phyloP scores from a whole-genome alignment of 2,113 vertebrate genomes.

The Pagrus major region DNA sequence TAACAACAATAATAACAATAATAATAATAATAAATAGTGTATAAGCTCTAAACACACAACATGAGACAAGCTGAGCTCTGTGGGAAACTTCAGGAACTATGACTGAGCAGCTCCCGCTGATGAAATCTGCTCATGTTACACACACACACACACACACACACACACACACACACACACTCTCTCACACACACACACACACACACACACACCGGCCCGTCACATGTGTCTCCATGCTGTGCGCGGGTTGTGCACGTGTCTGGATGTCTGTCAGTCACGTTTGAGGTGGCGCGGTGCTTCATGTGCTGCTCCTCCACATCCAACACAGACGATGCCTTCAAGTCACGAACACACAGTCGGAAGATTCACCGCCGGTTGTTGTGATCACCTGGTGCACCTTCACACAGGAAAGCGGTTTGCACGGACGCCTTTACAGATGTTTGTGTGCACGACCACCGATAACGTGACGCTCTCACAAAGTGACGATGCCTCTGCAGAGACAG shows the following conservation, averaged over 20 bases:
- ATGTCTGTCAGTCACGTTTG: background rate
- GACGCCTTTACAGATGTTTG: too few species aligned
- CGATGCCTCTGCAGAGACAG: too few species aligned
- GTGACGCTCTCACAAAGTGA: too few species aligned
- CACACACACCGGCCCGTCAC: too few species aligned
- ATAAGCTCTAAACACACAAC: too few species aligned
- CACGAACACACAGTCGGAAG: background rate
- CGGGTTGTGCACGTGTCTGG: background rate
- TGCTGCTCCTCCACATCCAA: background rate
- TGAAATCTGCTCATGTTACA: background rate
- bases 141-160: conserved; percentile 7
- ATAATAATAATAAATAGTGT: too few species aligned
- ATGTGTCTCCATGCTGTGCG: too few species aligned
- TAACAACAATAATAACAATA: too few species aligned
- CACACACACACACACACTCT: background rate
- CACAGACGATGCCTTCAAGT: background rate
- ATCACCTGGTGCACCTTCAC: too few species aligned
- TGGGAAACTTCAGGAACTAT: conserved; percentile 7
- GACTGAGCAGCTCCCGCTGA: background rate
- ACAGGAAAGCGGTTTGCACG: too few species aligned
- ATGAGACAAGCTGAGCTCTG: background rate
- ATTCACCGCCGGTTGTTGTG: background rate
- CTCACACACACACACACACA: too few species aligned
- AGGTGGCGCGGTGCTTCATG: background rate
- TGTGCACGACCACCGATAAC: too few species aligned